These are phyloP conservation scores for Rhinolophus sinicus DNA, from an alignment of 2,113 vertebrate species.

Conservation along the genomic window DNA sequence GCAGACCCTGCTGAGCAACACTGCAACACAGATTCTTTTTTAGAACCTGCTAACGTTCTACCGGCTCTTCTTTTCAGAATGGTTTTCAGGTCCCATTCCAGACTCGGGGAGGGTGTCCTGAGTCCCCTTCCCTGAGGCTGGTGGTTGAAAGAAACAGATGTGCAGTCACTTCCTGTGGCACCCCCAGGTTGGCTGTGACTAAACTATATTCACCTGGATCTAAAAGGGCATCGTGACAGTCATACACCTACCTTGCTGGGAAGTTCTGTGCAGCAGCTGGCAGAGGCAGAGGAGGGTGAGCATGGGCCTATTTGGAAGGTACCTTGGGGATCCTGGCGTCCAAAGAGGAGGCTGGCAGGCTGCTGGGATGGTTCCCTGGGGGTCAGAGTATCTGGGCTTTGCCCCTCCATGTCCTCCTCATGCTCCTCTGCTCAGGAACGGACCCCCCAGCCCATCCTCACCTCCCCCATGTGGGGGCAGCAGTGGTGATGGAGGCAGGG, in stretches of 20 bases:
- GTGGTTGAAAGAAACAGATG: neutral
- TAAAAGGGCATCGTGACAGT: neutral
- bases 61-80: neutral
- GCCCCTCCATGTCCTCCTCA: neutral
- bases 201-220: neutral
- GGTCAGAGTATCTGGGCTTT: neutral
- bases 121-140: neutral
- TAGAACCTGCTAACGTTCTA: neutral
- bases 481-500: neutral
- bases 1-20: neutral
- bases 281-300: neutral
- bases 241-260: neutral
- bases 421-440: neutral
- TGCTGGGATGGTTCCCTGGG: neutral
- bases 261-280: neutral
- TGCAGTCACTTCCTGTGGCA: neutral
- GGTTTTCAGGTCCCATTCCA: neutral
- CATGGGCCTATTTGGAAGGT: neutral
- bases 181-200: neutral
- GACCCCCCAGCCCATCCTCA: rapidly evolving
- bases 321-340: neutral
- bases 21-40: neutral
- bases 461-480: neutral
- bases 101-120: neutral
- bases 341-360: neutral